Evolutionary conservation across 2,797 vertebrate species (phyloP), one percentile per base, ranked within the genome.

Genomic region (Squalus acanthias): DNA sequence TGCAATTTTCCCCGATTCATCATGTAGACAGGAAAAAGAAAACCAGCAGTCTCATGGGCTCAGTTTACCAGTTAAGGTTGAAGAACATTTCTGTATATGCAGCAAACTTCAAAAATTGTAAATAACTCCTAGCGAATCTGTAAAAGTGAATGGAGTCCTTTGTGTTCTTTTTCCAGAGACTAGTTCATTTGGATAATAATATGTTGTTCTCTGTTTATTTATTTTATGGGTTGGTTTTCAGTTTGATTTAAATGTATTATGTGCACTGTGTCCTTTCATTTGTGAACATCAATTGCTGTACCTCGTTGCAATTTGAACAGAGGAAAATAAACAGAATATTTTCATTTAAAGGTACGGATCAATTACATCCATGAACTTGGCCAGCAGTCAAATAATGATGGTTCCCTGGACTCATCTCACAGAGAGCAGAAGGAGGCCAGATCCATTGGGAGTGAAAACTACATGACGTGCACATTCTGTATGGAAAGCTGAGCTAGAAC

Each of bases 311-410:
- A 50, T 50, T 50, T 91, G 22, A 70, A 46, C n/a, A 53, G 50
- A 76, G 70, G 46, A 74, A 74, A 74, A 95, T 95, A 57, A 74
- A 57, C 13, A 53, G 94, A 95, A 95, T 74, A 57, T 53, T 95
- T 95, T 94, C n/a, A 95, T 29, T 53, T 95, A 33, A 95, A 57
- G 53, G 20, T 76, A 53, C 2, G 15, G 7, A 76, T 76, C 46
- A 72, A 72, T 76, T 95, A 50, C 76, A 95, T 50, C 24, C 24
- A 10, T 76, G 15, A 15, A 20, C 46, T 60, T 95, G 46, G 46
- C 94, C 46, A n/a, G 50, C 29, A 57, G 94, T 95, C 50, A 74
- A 74, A 95, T 57, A 95, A 50, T 72, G 60, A 76, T 57, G 24
- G 94, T 76, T 57, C 70, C 24, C 70, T 95, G 15, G 94, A 76